Evolutionary conservation across 2,113 vertebrate species (phyloP), one percentile per base, ranked within the genome.

Genomic region (Limanda limanda): DNA sequence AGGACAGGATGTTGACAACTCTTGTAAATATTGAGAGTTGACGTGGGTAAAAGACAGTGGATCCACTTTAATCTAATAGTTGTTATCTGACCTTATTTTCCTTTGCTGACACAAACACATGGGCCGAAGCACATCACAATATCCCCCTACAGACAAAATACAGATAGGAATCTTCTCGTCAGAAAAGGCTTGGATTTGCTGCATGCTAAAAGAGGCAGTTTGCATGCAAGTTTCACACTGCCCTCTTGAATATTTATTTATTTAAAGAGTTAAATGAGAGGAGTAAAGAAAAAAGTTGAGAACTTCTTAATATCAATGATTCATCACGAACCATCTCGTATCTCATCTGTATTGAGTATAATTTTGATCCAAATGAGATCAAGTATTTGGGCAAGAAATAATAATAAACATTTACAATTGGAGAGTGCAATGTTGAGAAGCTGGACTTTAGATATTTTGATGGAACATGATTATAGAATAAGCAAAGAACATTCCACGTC

Each of bases 161-260:
- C 74, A 78, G 51, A 76, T 57, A 76, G 55, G 55, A 69, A 64
- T 78, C 47, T 47, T 73, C 47, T 57, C n/a, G 7, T 67, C 61
- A 71, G 66, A 67, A 52, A 61, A 17, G 74, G 35, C 61, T 77
- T 51, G 21, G 18, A 58, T 66, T 54, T 15, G 71, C 66, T 48
- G 79, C 85, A 87, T 85, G 73, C 81, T 78, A 37, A 55, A 71
- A 66, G 62, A 58, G 48, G 76, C 45, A 21, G 65, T 3, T 64
- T 35, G 65, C 84, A 72, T 86, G 74, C 71, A 52, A 23, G 42
- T 76, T 47, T 63, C 61, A 67, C 63, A 47, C 71, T 54, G 25
- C 24, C 4, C 40, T 70, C 42, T 63, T 68, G 17, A 3, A 42
- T 51, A 13, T 68, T 58, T 45, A 65, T 66, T 58, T 48, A n/a